Conservation (phyloP, 2,888 invertebrate genomes). For the Lutraria lutraria region DNA sequence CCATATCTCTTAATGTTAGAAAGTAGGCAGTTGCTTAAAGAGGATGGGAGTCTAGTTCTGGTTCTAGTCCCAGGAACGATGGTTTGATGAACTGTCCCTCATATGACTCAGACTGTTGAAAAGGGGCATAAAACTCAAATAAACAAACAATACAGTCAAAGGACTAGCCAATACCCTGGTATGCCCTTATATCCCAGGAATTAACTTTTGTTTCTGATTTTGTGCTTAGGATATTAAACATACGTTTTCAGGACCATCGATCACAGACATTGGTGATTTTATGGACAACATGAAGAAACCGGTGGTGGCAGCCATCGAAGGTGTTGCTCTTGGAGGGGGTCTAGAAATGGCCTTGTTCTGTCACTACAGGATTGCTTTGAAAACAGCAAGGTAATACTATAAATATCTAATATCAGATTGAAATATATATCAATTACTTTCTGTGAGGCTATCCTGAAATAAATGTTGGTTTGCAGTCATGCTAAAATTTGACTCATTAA, state of each 20-base stretch:
- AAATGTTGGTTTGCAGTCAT: background rate
- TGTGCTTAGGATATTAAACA: background rate
- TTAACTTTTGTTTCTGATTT: too few species aligned
- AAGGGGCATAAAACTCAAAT: too few species aligned
- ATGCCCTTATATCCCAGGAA: too few species aligned
- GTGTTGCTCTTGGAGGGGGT: slow-evolving; percentile 97
- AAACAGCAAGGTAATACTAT: slow-evolving; percentile 89
- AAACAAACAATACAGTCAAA: too few species aligned
- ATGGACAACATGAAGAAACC: slow-evolving; percentile 95
- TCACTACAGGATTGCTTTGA: slow-evolving; percentile 97
- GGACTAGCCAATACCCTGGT: too few species aligned
- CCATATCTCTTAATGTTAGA: too few species aligned
- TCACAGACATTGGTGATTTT: slow-evolving; percentile 90
- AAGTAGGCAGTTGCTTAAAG: too few species aligned
- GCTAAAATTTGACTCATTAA: background rate
- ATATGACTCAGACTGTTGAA: too few species aligned
- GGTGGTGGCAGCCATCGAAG: slow-evolving; percentile 97
- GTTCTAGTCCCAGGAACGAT: too few species aligned
- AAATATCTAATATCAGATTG: background rate
- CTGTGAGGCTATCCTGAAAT: background rate
- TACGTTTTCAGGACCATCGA: slow-evolving; percentile 69
- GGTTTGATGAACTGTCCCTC: too few species aligned
- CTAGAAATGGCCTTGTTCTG: slow-evolving; percentile 97
- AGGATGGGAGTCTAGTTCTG: too few species aligned
- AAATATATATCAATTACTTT: background rate